Percentiles rank a stretch among this genome's conserved stretches.
These are phyloP conservation scores for Meta bourneti DNA, from an alignment of 2,888 invertebrate genomes.

Conservation along the genomic window DNA sequence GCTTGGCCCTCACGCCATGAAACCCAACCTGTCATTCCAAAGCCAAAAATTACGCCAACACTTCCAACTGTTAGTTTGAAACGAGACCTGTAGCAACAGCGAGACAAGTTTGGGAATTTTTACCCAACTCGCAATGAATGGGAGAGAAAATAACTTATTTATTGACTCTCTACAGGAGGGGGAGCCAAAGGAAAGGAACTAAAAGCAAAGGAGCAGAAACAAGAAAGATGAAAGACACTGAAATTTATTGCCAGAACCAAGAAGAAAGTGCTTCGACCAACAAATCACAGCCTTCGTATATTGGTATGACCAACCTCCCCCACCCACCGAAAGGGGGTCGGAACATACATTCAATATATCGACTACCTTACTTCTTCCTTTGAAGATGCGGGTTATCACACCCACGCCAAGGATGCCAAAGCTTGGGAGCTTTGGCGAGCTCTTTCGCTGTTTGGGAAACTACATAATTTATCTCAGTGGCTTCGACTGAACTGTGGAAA, in stretches of 20 bases:
- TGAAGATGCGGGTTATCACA: slow-evolving; percentile 60
- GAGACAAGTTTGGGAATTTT: not conserved
- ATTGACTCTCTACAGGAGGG: not conserved
- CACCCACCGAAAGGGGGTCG: slow-evolving; percentile 2
- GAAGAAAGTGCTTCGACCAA: slow-evolving; percentile 69
- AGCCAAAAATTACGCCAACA: no score
- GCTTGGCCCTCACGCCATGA: no score
- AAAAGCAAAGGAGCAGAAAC: slow-evolving; percentile 33
- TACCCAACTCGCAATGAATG: slow-evolving; percentile 29
- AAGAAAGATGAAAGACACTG: slow-evolving; percentile 72
- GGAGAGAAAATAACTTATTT: slow-evolving; percentile 18
- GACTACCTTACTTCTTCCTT: slow-evolving; percentile 69
- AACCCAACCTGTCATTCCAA: no score
- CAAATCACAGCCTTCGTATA: slow-evolving; percentile 73
- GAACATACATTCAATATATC: slow-evolving; percentile 73
- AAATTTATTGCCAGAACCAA: slow-evolving; percentile 70
- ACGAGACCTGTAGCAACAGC: not conserved
- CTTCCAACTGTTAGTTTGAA: no score
- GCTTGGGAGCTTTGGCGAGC: not conserved
- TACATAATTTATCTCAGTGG: not conserved
- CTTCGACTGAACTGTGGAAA: no score
- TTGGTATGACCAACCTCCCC: slow-evolving; percentile 66
- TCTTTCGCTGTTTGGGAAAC: not conserved
- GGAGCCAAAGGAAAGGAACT: not conserved
- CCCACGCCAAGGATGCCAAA: slow-evolving; percentile 62